Base-by-base conservation (phyloP, 2,797 vertebrate species). In the Holocentrus rufus region DNA sequence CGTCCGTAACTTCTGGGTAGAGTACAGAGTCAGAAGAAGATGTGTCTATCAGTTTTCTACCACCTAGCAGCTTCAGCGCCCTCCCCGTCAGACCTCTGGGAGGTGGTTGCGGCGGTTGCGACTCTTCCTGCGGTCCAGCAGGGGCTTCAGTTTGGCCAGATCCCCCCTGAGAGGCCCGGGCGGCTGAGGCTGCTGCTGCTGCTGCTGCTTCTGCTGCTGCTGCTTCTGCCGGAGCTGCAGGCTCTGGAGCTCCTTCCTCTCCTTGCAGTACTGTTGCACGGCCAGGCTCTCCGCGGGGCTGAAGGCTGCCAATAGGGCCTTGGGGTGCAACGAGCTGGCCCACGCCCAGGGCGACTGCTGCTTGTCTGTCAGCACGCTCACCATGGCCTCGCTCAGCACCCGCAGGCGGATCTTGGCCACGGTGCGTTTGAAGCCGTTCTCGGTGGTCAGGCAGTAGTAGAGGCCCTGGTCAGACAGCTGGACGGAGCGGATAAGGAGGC, bases 371-470 rank as follows among this genome's bases (percentile, higher is more conserved):
- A 97, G 94, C 58, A 94, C 79, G 1, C 94, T 93, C 85, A 98
- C 95, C 89, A 94, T 89, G 49, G 96, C 94, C 0, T 95, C 93
- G 75, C 95, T 95, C 77, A 99, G 84, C 71, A 99, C 95, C 17
- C 94, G 95, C 84, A 99, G 95, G 60, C 94, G 97, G 84, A 99
- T 95, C 90, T 98, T 99, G 47, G 96, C 95, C 54, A 98, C 92
- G 8, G 97, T 99, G 91, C 98, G 96, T 74, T 98, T 98, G 92
- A 99, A 99, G 88, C 87, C 85, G 69, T 99, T 99, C 83, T 99
- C 98, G 0, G 96, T 97, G 1, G 97, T 96, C 6, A 98, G 95
- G 92, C 98, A 99, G 88, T 98, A 96, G 87, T 99, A 99, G 0
- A 97, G 93, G 5, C 98, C 98, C 83, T 95, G 94, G 90, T 99